These are phyloP conservation scores for Myopa tessellatipennis DNA, from an alignment of 2,888 invertebrate species.

Conservation along the genomic window DNA sequence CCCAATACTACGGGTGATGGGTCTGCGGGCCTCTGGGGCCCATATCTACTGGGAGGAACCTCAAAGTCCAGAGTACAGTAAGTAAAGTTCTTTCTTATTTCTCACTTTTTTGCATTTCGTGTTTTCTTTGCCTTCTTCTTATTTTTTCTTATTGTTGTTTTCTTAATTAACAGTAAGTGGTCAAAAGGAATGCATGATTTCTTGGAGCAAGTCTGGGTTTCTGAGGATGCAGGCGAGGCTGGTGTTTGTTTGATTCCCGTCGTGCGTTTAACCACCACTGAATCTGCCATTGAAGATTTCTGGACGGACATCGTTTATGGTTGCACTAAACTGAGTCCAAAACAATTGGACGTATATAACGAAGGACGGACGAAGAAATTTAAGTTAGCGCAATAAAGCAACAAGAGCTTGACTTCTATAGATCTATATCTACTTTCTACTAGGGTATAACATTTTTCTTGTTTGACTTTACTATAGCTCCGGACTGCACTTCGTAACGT, in stretches of 20 bases:
- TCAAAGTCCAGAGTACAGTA: slow-evolving; percentile 70
- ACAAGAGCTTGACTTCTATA: background rate
- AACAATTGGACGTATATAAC: slow-evolving; percentile 64
- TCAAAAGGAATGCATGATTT: slow-evolving; percentile 73
- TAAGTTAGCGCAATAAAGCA: slow-evolving; percentile 57
- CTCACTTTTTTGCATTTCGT: background rate
- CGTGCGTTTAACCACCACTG: slow-evolving; percentile 63
- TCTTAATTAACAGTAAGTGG: slow-evolving; percentile 72
- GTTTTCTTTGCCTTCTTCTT: background rate
- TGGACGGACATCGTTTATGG: slow-evolving; percentile 70
- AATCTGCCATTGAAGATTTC: slow-evolving; percentile 55
- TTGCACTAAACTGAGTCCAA: slow-evolving; percentile 57
- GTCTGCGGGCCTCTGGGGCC: slow-evolving; percentile 82
- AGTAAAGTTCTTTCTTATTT: slow-evolving; percentile 45
- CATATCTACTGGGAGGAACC: slow-evolving; percentile 74
- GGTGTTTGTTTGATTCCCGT: slow-evolving; percentile 70
- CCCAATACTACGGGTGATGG: slow-evolving; percentile 83
- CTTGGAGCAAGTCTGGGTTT: slow-evolving; percentile 73
- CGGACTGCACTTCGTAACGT: slow-evolving; percentile 76
- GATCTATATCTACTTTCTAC: background rate
- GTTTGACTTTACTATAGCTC: slow-evolving; percentile 64
- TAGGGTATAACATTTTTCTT: background rate
- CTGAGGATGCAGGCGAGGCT: slow-evolving; percentile 69
- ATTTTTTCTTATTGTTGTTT: slow-evolving; percentile 41
- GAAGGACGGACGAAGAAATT: slow-evolving; percentile 64